Evolutionary conservation across 1,140 invertebrate species (phyloP).

Genomic region (Aphidius ervi): DNA sequence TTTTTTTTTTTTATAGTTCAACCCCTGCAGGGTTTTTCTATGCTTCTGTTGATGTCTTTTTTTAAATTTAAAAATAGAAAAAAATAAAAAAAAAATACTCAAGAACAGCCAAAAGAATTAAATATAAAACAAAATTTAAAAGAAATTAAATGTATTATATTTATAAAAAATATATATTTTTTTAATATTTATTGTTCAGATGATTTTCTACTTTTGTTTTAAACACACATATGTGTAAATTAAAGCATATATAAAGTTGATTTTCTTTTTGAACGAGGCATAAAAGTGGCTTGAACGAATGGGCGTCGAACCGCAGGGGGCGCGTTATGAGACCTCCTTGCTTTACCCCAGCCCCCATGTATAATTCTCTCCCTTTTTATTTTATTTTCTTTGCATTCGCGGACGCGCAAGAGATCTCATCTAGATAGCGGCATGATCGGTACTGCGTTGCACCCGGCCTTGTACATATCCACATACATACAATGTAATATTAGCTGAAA

Average conservation of each 20-base stretch:
- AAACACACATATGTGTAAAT: neutral
- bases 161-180: too few species aligned
- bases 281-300: slow-evolving; percentile 42
- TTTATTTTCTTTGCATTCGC: neutral
- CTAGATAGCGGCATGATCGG: slow-evolving; percentile 37
- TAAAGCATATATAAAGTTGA: slow-evolving; percentile 17
- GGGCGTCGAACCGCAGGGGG: slow-evolving; percentile 40
- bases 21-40: slow-evolving; percentile 15
- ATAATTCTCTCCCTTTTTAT: neutral
- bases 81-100: too few species aligned
- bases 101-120: too few species aligned
- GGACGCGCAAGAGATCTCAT: slow-evolving; percentile 48
- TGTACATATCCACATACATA: slow-evolving; percentile 25
- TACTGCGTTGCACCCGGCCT: slow-evolving; percentile 34
- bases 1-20: slow-evolving; percentile 38
- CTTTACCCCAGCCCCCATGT: neutral
- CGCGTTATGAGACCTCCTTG: neutral
- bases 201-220: neutral
- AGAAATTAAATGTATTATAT: too few species aligned
- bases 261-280: slow-evolving; percentile 29
- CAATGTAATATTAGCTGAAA: slow-evolving; percentile 40
- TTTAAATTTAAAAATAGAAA: slow-evolving; percentile 37
- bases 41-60: slow-evolving; percentile 47
- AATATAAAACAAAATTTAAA: too few species aligned
- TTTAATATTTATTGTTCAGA: too few species aligned